These are phyloP conservation scores for Nomada hirtipes DNA, from an alignment of 2,888 invertebrate species.

Conservation along the genomic window DNA sequence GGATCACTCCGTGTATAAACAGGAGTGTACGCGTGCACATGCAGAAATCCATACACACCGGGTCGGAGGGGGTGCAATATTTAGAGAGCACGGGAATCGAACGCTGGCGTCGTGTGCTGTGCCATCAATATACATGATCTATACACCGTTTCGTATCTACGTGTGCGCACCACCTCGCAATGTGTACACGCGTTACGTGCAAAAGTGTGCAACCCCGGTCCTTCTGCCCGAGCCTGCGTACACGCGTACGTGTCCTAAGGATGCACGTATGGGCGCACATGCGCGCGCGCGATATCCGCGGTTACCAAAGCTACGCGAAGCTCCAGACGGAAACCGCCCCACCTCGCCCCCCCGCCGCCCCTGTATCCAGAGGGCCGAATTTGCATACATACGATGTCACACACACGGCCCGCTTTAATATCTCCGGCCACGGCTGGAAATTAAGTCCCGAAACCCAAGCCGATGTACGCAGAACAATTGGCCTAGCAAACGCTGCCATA, in stretches of 20 bases:
- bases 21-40: slow-evolving; percentile 56
- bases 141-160: slow-evolving; percentile 74
- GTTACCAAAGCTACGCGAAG: slow-evolving; percentile 77
- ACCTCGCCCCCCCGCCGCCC: slow-evolving; percentile 30
- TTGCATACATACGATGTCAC: slow-evolving; percentile 82
- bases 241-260: slow-evolving; percentile 45
- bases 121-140: slow-evolving; percentile 81
- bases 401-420: slow-evolving; percentile 80
- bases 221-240: slow-evolving; percentile 50
- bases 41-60: slow-evolving; percentile 68
- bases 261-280: slow-evolving; percentile 61
- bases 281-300: slow-evolving; percentile 72
- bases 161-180: slow-evolving; percentile 27
- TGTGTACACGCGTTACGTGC: slow-evolving; percentile 43
- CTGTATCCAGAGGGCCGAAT: slow-evolving; percentile 75
- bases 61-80: slow-evolving; percentile 73
- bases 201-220: slow-evolving; percentile 21
- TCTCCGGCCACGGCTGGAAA: slow-evolving; percentile 79
- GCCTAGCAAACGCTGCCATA: slow-evolving; percentile 63
- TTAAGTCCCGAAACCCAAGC: slow-evolving; percentile 76
- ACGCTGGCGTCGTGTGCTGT: slow-evolving; percentile 73
- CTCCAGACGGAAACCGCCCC: slow-evolving; percentile 78
- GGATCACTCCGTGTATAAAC: slow-evolving; percentile 46
- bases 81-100: slow-evolving; percentile 79
- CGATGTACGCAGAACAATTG: slow-evolving; percentile 66